These are phyloP conservation scores for Dolichallabes microphthalmus DNA, from an alignment of 2,113 vertebrate genomes.

Conservation along the genomic window DNA sequence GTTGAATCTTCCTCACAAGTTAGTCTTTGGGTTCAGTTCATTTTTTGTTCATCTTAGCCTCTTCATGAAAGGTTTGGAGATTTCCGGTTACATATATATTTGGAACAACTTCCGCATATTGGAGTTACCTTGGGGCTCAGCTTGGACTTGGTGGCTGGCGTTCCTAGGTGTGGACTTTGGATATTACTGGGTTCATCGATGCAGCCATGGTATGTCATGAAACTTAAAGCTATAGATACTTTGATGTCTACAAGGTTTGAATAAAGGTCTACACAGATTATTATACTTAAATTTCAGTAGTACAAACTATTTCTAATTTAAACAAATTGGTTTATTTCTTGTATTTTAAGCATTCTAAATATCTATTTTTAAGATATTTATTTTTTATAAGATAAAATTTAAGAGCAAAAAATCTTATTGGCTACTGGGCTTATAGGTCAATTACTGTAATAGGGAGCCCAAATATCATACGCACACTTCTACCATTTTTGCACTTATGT, in stretches of 20 bases:
- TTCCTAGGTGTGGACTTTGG: slow-evolving; percentile 85
- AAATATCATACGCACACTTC: neutral
- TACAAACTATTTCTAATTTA: neutral
- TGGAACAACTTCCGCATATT: slow-evolving; percentile 83
- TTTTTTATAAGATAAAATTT: no score
- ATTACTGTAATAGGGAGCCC: neutral
- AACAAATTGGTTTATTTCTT: neutral
- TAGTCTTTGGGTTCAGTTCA: neutral
- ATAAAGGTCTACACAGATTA: neutral
- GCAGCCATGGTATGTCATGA: slow-evolving; percentile 79
- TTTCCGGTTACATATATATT: slow-evolving; percentile 81
- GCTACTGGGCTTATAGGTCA: neutral
- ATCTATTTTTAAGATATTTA: no score
- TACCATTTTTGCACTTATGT: neutral
- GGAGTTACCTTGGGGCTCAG: slow-evolving; percentile 84
- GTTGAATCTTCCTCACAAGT: neutral
- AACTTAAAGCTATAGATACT: neutral
- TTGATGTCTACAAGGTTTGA: neutral
- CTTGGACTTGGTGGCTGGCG: slow-evolving; percentile 88
- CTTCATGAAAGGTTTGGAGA: slow-evolving; percentile 78
- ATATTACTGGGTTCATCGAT: slow-evolving; percentile 90
- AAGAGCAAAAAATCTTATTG: neutral
- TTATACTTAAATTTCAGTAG: neutral
- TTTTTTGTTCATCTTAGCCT: slow-evolving; percentile 67
- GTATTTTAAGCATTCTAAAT: neutral